Base-by-base conservation (phyloP, 2,113 vertebrate genomes). In the Labeo rohita region DNA sequence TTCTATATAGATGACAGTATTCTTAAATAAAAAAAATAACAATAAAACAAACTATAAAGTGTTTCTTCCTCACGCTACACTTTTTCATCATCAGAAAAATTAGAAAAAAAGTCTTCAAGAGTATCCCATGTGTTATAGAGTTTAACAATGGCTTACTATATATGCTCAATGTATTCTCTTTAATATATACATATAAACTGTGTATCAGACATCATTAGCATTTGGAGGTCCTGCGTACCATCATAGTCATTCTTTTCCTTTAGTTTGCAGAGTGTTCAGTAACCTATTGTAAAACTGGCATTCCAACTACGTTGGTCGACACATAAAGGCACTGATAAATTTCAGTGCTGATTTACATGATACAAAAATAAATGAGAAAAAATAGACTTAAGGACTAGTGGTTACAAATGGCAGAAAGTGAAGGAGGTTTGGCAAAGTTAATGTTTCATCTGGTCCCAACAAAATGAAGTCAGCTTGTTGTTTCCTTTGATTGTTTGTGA, bases 381-480 rank as follows among this genome's bases (percentile, higher is more conserved):
- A 89, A 80, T 91, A 56, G 78, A 79, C 90, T 93, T 95, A 95
- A 94, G 94, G 94, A 91, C 92, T 92, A 93, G 93, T 94, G 95
- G 94, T 94, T 91, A 91, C 91, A 92, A 92, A 94, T 94, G 93
- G 94, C 94, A 93, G 92, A 94, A 92, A 91, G 93, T 88, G 92
- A 95, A 59, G 54, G 87, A 93, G 87, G 87, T 92, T 95, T 95
- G 94, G 93, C 93, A 93, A 94, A 87, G 84, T 80, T 90, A 63
- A 73, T 72, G 75, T 61, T 70, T 80, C 61, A 66, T 34, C 28
- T 82, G 80, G 80, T 49, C 80, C 45, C 80, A 82, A 68, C 15
- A 50, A 68, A 83, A 21, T 39, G 13, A 68, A 80, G 77, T 43
- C 77, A 80, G 52, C 50, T 45, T 80, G 21, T 50, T 11, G 78